phyloP scores from a whole-genome alignment of 2,888 invertebrate genomes.

The Doris montereyensis region DNA sequence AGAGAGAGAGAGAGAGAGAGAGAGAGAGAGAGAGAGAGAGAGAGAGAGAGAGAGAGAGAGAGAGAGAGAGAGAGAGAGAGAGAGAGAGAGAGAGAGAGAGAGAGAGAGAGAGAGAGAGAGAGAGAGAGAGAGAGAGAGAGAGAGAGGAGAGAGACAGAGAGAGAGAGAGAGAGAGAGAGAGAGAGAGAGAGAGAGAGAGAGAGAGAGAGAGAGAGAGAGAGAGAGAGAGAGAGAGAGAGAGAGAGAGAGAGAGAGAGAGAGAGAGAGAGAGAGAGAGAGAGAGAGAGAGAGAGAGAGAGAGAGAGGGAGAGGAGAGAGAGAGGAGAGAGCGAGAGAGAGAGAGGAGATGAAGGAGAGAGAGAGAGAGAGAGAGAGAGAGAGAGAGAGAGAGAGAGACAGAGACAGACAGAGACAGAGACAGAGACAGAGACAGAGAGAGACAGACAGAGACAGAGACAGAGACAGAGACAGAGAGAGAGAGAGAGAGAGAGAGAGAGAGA shows the following conservation, averaged over 20 bases:
- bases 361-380: too few species aligned
- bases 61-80: neutral
- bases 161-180: neutral
- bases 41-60: neutral
- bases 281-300: neutral
- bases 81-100: neutral
- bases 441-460: too few species aligned
- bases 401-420: too few species aligned
- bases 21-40: neutral
- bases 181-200: neutral
- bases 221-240: neutral
- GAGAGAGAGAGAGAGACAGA: too few species aligned
- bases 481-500: too few species aligned
- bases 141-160: neutral
- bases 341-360: too few species aligned
- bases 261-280: neutral
- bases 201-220: neutral
- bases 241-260: neutral
- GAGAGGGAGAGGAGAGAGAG: neutral
- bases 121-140: neutral
- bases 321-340: too few species aligned
- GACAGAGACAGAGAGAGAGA: too few species aligned
- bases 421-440: too few species aligned
- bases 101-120: neutral
- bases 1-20: too few species aligned